Conservation (phyloP, 1,140 invertebrate species). For the Zaprionus gabonicus region DNA sequence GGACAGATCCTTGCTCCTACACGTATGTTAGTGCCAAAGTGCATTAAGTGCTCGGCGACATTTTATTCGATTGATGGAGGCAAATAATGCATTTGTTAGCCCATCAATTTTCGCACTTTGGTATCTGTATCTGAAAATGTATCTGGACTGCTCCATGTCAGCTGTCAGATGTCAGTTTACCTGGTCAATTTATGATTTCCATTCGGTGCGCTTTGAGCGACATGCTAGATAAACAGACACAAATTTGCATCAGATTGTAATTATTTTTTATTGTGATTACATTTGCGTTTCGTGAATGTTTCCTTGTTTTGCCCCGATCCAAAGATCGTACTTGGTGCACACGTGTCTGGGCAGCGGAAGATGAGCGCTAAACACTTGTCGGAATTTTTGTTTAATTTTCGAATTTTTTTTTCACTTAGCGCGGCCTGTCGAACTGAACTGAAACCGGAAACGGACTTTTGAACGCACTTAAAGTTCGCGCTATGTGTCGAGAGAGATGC, state of each 20-base stretch:
- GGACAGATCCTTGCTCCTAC: neutral
- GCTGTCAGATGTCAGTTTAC: slow-evolving; percentile 53
- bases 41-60: slow-evolving; percentile 13
- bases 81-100: slow-evolving; percentile 31
- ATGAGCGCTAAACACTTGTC: slow-evolving; percentile 42
- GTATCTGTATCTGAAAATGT: neutral
- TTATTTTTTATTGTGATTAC: slow-evolving; percentile 71
- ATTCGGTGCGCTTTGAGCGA: slow-evolving; percentile 44
- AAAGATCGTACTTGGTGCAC: slow-evolving; percentile 13
- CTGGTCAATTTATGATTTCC: slow-evolving; percentile 63
- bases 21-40: slow-evolving; percentile 12
- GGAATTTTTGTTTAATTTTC: slow-evolving; percentile 63
- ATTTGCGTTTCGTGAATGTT: slow-evolving; percentile 49
- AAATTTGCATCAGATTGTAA: slow-evolving; percentile 55
- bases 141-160: slow-evolving; percentile 24
- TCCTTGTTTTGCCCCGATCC: slow-evolving; percentile 45
- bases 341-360: slow-evolving; percentile 51
- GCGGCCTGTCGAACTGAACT: slow-evolving; percentile 8
- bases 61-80: neutral
- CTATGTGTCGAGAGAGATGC: slow-evolving; percentile 24
- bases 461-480: slow-evolving; percentile 56
- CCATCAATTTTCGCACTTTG: slow-evolving; percentile 27
- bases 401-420: slow-evolving; percentile 38
- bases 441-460: slow-evolving; percentile 64
- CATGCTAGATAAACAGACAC: slow-evolving; percentile 62